Conservation (phyloP, 92 coral and sea anemone genomes). For the Zoanthus solanderi region DNA sequence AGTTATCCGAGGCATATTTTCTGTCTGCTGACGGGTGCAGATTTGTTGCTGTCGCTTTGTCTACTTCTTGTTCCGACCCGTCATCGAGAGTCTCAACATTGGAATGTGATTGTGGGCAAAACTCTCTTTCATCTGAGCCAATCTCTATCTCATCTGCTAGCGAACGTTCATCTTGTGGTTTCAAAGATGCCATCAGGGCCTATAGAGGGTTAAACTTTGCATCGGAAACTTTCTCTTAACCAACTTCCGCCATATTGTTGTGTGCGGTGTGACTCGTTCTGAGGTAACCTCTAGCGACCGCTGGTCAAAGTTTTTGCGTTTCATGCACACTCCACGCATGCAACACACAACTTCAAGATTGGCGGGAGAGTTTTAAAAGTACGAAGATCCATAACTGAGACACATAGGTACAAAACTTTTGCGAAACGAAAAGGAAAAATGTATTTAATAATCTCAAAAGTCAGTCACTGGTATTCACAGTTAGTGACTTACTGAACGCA, state of each 20-base stretch:
- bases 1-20: slow-evolving; percentile 66
- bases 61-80: slow-evolving; percentile 11
- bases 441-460: too few species aligned
- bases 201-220: background rate
- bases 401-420: too few species aligned
- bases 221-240: background rate
- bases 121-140: slow-evolving; percentile 13
- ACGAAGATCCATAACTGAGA: background rate
- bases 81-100: background rate
- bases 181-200: slow-evolving; percentile 8
- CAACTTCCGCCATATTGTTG: slow-evolving; percentile 29
- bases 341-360: too few species aligned
- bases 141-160: slow-evolving; percentile 5
- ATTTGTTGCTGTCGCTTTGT: background rate
- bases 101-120: slow-evolving; percentile 28
- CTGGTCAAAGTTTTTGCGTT: background rate
- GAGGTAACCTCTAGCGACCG: background rate
- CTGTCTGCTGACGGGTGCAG: background rate
- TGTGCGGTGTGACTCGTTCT: slow-evolving; percentile 22
- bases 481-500: too few species aligned
- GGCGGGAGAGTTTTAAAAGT: background rate
- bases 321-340: background rate
- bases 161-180: background rate
- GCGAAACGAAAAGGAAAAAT: too few species aligned
- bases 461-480: too few species aligned